A percentile compares a stretch with the other conserved stretches of the same genome.
phyloP scores from a whole-genome alignment of 2,888 invertebrate genomes.

The Ennomos quercinarius region DNA sequence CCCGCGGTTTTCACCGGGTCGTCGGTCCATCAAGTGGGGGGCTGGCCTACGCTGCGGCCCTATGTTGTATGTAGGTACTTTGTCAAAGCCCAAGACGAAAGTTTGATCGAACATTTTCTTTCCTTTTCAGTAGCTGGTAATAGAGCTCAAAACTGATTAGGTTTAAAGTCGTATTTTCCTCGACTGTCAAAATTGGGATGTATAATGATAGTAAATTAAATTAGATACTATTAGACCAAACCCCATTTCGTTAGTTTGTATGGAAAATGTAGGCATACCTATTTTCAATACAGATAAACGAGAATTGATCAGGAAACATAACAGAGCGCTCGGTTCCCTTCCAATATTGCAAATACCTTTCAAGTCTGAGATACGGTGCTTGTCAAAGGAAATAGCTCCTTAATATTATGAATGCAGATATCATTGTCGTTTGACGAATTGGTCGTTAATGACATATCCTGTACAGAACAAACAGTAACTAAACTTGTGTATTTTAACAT shows the following conservation, averaged over 20 bases:
- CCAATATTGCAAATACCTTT: conserved; percentile 53
- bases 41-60: no score
- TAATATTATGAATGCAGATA: conserved; percentile 11
- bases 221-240: no score
- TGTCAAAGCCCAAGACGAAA: no score
- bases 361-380: conserved; percentile 35
- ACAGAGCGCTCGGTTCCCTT: conserved; percentile 46
- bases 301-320: conserved; percentile 46
- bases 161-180: no score
- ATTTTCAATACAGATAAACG: conserved; percentile 13
- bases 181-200: no score
- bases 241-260: neutral
- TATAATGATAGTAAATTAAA: no score
- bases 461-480: neutral
- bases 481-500: neutral
- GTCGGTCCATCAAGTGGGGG: no score
- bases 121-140: no score
- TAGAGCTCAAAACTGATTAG: no score
- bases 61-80: no score
- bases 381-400: conserved; percentile 28
- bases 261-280: neutral
- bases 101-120: no score
- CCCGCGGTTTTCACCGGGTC: no score
- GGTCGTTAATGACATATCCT: conserved; percentile 41
- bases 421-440: conserved; percentile 36